Conservation (phyloP, 2,113 vertebrate genomes). For the Lepisosteus oculatus region DNA sequence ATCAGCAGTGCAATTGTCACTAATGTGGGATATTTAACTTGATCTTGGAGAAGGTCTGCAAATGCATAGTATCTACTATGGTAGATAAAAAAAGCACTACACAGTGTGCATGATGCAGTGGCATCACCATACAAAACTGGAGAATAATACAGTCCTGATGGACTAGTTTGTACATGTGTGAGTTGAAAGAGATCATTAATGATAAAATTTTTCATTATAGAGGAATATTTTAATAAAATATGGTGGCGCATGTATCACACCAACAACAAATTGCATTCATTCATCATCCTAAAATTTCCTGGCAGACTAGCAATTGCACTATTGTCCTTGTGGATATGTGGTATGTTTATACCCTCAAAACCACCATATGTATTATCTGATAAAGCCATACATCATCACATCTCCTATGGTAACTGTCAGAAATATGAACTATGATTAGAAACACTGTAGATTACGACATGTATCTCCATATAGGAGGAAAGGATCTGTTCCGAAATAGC, state of each 20-base stretch:
- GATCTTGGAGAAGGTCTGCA: too few relatives aligned
- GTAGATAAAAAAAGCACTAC: too few relatives aligned
- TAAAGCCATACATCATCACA: conserved; percentile 51
- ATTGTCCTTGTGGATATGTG: conserved; percentile 9
- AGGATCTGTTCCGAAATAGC: too few relatives aligned
- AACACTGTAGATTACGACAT: conserved; percentile 22
- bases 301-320: conserved; percentile 4
- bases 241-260: conserved; percentile 10
- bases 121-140: too few relatives aligned
- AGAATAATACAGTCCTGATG: conserved; percentile 2
- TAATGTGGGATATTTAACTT: too few relatives aligned
- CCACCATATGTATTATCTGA: conserved; percentile 28
- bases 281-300: conserved; percentile 25
- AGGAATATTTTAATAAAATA: conserved; percentile 28
- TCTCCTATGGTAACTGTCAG: conserved; percentile 59
- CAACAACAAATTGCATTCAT: conserved; percentile 11
- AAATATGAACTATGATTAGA: conserved; percentile 31
- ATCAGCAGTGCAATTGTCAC: too few relatives aligned
- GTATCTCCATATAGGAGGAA: too few relatives aligned
- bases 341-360: conserved; percentile 33
- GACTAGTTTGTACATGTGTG: conserved; percentile 12
- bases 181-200: conserved; percentile 21
- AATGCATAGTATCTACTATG: too few relatives aligned
- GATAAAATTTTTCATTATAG: conserved; percentile 20
- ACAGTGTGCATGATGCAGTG: too few relatives aligned